These are phyloP conservation scores for Caenorhabditis remanei DNA, from an alignment of 1,140 invertebrate genomes.

Conservation along the genomic window DNA sequence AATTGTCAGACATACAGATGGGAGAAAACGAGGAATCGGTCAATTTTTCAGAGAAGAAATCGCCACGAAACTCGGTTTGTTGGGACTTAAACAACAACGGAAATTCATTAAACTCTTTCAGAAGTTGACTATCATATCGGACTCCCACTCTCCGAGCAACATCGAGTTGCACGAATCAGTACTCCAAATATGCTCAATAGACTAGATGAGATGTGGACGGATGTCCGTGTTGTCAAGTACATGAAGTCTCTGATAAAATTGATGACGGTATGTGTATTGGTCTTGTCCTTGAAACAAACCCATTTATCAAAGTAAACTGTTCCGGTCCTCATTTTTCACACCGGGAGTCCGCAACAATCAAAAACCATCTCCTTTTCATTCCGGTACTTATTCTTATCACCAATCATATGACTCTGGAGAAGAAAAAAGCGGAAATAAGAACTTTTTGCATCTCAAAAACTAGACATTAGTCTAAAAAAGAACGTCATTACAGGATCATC, in stretches of 20 bases:
- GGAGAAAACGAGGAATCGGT: slow-evolving; percentile 69
- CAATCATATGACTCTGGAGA: slow-evolving; percentile 42
- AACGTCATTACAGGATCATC: slow-evolving; percentile 55
- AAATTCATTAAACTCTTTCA: neutral
- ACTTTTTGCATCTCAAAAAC: slow-evolving; percentile 31
- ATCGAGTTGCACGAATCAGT: slow-evolving; percentile 69
- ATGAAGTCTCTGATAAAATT: slow-evolving; percentile 57
- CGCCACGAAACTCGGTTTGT: slow-evolving; percentile 55
- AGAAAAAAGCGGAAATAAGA: slow-evolving; percentile 32
- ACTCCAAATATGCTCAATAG: slow-evolving; percentile 64
- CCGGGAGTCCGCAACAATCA: slow-evolving; percentile 44
- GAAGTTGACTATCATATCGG: slow-evolving; percentile 69
- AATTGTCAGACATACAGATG: slow-evolving; percentile 69
- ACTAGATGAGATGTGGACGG: slow-evolving; percentile 65
- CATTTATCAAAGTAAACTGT: slow-evolving; percentile 3
- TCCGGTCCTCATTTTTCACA: slow-evolving; percentile 5
- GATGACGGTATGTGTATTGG: slow-evolving; percentile 49
- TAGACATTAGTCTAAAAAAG: neutral
- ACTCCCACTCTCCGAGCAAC: slow-evolving; percentile 66
- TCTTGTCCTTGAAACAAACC: slow-evolving; percentile 7
- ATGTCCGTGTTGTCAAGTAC: slow-evolving; percentile 68
- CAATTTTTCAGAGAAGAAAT: slow-evolving; percentile 73
- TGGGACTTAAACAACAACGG: neutral
- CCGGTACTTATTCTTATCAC: slow-evolving; percentile 13
- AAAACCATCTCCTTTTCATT: slow-evolving; percentile 10